These are phyloP conservation scores for Sylvilagus floridanus DNA, from an alignment of 2,797 vertebrate species.

Conservation along the genomic window DNA sequence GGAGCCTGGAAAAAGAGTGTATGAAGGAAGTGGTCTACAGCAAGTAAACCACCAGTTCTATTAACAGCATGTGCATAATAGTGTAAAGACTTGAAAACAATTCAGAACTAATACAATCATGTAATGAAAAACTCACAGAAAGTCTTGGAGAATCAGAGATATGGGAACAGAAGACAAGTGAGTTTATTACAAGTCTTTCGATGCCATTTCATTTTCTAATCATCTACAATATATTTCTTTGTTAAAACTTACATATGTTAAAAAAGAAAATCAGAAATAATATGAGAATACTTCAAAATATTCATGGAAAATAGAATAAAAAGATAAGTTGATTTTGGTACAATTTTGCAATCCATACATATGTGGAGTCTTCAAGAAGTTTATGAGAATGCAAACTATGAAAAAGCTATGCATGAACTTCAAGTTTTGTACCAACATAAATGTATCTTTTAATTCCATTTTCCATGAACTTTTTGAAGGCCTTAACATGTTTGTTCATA, in stretches of 20 bases:
- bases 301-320: no score
- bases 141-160: neutral
- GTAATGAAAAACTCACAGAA: slow-evolving; percentile 6
- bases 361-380: no score
- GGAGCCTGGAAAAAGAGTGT: neutral
- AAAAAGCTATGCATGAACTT: no score
- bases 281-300: no score
- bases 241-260: neutral
- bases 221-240: neutral
- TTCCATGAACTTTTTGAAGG: no score
- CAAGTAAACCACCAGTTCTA: neutral
- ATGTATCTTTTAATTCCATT: no score
- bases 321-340: no score
- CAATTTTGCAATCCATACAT: no score
- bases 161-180: neutral
- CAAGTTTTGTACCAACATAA: no score
- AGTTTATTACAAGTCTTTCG: neutral
- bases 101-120: slow-evolving; percentile 22
- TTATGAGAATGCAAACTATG: no score
- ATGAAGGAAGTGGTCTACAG: neutral
- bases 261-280: neutral
- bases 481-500: neutral
- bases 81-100: slow-evolving; percentile 6
- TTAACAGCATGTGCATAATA: neutral
- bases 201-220: neutral